Evolutionary conservation across 2,797 vertebrate genomes (phyloP).

Genomic region (Enteromius paludinosus): DNA sequence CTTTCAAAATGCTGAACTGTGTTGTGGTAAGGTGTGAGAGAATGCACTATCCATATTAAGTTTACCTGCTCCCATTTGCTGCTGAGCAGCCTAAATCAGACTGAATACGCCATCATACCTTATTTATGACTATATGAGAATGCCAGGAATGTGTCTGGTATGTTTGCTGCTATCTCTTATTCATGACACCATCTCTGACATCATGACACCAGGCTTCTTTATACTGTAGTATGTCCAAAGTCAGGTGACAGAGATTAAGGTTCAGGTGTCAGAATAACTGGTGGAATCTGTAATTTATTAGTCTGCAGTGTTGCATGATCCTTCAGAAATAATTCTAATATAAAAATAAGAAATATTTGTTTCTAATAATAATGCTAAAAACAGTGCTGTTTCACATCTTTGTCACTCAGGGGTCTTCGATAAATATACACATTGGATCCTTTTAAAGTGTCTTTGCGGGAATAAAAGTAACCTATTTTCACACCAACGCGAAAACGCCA

Average conservation of each 20-base stretch:
- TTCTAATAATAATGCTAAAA: not conserved
- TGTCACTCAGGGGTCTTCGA: not conserved
- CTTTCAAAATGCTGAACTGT: not conserved
- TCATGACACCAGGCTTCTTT: constrained; percentile 4
- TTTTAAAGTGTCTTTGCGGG: not conserved
- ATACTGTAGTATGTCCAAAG: not conserved
- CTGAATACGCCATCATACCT: constrained; percentile 40
- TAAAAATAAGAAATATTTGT: not conserved
- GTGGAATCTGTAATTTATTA: not conserved
- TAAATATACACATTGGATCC: not conserved
- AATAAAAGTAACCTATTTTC: not conserved
- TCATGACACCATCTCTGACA: constrained; percentile 40
- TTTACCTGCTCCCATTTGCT: constrained; percentile 11
- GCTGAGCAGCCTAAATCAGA: constrained; percentile 36
- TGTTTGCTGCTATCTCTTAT: constrained; percentile 41
- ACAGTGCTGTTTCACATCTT: not conserved
- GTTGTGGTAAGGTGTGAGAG: constrained; percentile 26
- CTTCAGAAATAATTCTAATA: not conserved
- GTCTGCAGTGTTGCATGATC: not conserved
- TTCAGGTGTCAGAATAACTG: not conserved
- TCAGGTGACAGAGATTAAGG: constrained; percentile 11
- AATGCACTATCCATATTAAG: not conserved
- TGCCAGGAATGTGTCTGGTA: constrained; percentile 22
- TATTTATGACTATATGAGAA: constrained; percentile 37
- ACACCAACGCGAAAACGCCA: no score